Evolutionary conservation across 2,113 vertebrate genomes (phyloP), one percentile per base, ranked within the genome.

Genomic region (Theristicus caerulescens): DNA sequence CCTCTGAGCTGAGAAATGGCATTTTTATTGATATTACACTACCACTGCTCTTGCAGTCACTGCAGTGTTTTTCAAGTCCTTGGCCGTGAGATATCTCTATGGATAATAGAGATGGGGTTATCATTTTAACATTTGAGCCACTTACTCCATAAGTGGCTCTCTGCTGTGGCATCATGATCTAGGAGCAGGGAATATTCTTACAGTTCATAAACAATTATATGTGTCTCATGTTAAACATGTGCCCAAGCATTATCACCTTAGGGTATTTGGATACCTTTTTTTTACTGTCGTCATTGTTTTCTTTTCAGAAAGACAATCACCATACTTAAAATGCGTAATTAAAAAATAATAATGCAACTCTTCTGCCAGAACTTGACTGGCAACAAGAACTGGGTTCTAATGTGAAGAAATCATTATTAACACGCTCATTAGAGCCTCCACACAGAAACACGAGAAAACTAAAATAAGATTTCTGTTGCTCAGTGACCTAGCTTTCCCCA

Each of bases 311-410:
- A 93, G 61, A 27, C 31, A 93, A 94, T 65, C 54, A 83, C 21
- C 10, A 32, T 61, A 69, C 34, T 92, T 83, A 77, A 92, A 93
- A 94, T 81, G 20, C 47, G 51, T 88, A 94, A 94, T 95, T 92
- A 82, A 89, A 93, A 47, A 81, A 57, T 42, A 77, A 73, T 71
- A 88, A 77, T 29, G 7, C 12, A 94, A 7, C 2, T 81, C 64
- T 83, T 85, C 85, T 91, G n/a, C 72, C 91, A 95, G 72, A 94
- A 84, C 32, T 84, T 94, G 88, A 96, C 51, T 96, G 80, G 77
- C 88, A 94, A 94, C 42, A 86, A 64, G 36, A 90, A 62, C 40
- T 71, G 55, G 10, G 14, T 83, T 95, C 19, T 95, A 92, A 86
- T 92, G 25, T 88, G 91, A 92, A 94, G 76, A 92, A 94, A 91